Base-by-base conservation (phyloP, 2,113 vertebrate species). In the Thunnus thynnus region DNA sequence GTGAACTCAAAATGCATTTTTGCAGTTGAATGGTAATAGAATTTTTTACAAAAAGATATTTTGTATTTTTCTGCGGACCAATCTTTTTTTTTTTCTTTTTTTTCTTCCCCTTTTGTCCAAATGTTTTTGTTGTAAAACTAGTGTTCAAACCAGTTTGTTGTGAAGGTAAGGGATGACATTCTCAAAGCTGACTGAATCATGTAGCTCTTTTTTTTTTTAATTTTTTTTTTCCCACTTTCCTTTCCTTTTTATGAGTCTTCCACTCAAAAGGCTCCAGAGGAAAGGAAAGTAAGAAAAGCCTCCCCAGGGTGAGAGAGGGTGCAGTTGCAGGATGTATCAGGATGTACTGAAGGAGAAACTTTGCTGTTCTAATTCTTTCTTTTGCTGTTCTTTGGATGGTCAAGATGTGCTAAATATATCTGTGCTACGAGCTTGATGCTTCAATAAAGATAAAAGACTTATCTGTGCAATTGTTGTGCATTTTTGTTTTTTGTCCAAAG, bases 331-430 rank as follows among this genome's bases (percentile, higher is more conserved):
- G 88, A 87, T 67, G 80, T 84, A 76, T 88, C 81, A 61, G 82
- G 85, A 91, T 88, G 93, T 84, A 86, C 80, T 87, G 83, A 93
- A 88, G 73, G 89, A 90, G 70, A 93, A 91, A 90, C 81, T 86
- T 94, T 93, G 91, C 94, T 90, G 88, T 94, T 94, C 77, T 88
- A 92, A 91, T 94, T 95, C 92, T 94, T 93, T 88, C 89, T 95
- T 93, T 95, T 95, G 94, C 95, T 91, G 87, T 94, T 95, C 94
- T 89, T 93, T 94, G 92, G 85, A 94, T 94, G 89, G 91, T 95
- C 94, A 94, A 95, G 93, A 95, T 96, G 94, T 95, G 94, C 94
- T 95, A 86, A 93, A 93, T 95, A 92, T 94, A 95, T 95, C 93
- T 95, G 94, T 96, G 92, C 93, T 94, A 86, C 72, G 92, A 95